These are phyloP conservation scores for Lasioglossum pauxillum DNA, from an alignment of 2,888 invertebrate genomes.

Conservation along the genomic window DNA sequence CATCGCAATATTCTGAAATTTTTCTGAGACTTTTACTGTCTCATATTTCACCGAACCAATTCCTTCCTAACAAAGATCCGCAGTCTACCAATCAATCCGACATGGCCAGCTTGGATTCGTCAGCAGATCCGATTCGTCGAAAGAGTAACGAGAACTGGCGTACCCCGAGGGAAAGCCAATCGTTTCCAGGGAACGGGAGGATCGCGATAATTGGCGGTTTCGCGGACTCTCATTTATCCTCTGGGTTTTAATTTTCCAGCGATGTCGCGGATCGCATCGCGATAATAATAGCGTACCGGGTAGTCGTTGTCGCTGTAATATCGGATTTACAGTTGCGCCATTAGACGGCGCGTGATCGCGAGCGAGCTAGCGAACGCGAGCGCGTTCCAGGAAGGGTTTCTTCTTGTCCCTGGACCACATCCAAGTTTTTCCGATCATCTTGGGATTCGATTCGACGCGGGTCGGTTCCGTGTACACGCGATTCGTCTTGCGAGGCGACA, in stretches of 20 bases:
- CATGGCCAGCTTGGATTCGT: not conserved
- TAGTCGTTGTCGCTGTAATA: constrained; percentile 40
- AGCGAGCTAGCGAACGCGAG: not conserved
- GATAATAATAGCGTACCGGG: constrained; percentile 46
- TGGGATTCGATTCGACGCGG: not conserved
- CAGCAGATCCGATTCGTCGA: not conserved
- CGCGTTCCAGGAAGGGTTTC: constrained; percentile 32
- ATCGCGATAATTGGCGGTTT: constrained; percentile 49
- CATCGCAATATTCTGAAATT: too few relatives aligned
- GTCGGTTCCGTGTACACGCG: not conserved
- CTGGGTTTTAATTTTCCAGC: constrained; percentile 39
- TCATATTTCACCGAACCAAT: too few relatives aligned
- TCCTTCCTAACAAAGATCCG: too few relatives aligned
- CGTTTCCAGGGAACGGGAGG: constrained; percentile 29
- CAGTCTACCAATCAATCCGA: not conserved
- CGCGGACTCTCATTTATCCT: constrained; percentile 41
- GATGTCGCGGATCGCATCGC: constrained; percentile 18
- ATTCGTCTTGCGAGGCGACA: constrained; percentile 9
- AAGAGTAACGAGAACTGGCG: constrained; percentile 31
- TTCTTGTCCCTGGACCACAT: constrained; percentile 13
- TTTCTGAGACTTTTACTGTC: too few relatives aligned
- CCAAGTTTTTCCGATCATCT: not conserved
- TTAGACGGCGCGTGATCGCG: constrained; percentile 45
- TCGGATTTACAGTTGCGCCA: constrained; percentile 57
- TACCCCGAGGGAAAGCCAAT: constrained; percentile 7